Percentiles rank a stretch among this genome's conserved stretches.
These are phyloP conservation scores for Drosophila pandora DNA, from an alignment of 1,140 invertebrate genomes.

Conservation along the genomic window DNA sequence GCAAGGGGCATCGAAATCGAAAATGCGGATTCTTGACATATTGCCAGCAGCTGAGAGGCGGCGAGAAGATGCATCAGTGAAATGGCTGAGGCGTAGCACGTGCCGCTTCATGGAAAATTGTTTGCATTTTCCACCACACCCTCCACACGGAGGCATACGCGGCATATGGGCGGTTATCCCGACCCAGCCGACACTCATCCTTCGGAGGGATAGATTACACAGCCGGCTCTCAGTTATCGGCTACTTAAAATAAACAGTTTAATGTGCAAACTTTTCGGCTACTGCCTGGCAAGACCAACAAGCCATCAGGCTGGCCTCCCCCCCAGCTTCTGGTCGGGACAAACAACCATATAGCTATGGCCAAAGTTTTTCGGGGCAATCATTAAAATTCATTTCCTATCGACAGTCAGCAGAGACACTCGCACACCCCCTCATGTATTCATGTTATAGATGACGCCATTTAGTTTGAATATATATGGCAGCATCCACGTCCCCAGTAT, in stretches of 20 bases:
- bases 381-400: conserved; percentile 82
- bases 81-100: conserved; percentile 70
- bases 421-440: conserved; percentile 26
- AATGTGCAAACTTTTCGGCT: conserved; percentile 71
- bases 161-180: conserved; percentile 35
- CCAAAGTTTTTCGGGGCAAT: conserved; percentile 65
- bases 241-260: conserved; percentile 80
- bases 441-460: conserved; percentile 77
- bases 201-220: conserved; percentile 24
- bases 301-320: conserved; percentile 36
- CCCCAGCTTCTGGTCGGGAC: conserved; percentile 31
- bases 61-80: conserved; percentile 26
- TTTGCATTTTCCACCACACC: conserved; percentile 59
- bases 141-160: conserved; percentile 18
- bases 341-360: conserved; percentile 56
- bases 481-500: conserved; percentile 47
- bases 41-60: conserved; percentile 73
- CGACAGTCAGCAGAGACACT: conserved; percentile 68
- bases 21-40: conserved; percentile 72
- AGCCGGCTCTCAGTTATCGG: conserved; percentile 59
- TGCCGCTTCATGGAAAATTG: conserved; percentile 67
- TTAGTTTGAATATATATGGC: conserved; percentile 79
- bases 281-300: conserved; percentile 41
- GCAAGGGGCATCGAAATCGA: conserved; percentile 18
- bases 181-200: not conserved